A percentile compares a stretch with the other conserved stretches of the same genome.
These are phyloP conservation scores for Gallinago nigripennis DNA, from an alignment of 2,797 vertebrate genomes.

Conservation along the genomic window DNA sequence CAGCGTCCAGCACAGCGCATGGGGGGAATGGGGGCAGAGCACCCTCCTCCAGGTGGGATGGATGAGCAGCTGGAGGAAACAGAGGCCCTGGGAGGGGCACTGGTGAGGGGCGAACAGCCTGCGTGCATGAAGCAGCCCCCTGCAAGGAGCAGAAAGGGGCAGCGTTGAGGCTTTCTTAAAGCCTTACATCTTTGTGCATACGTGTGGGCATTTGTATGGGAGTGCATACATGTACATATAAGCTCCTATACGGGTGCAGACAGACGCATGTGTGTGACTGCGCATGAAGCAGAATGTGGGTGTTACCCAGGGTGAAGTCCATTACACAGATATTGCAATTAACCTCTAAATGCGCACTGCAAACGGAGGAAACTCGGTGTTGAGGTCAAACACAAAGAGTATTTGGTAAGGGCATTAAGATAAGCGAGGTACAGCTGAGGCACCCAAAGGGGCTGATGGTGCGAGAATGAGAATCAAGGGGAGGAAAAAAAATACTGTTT, in stretches of 20 bases:
- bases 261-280: fast-evolving
- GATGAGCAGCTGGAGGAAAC: not conserved
- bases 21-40: not conserved
- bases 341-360: not conserved
- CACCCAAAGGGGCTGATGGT: not conserved
- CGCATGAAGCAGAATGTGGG: not conserved
- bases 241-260: fast-evolving
- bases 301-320: not conserved
- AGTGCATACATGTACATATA: fast-evolving
- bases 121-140: fast-evolving
- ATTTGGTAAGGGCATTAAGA: not conserved
- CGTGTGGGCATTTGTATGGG: fast-evolving
- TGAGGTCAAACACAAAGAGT: not conserved
- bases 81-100: not conserved
- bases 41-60: fast-evolving
- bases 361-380: not conserved
- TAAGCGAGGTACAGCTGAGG: not conserved
- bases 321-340: not conserved
- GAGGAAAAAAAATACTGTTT: not conserved
- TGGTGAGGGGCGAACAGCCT: not conserved
- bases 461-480: not conserved
- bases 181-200: fast-evolving
- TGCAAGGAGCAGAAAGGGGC: not conserved
- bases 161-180: not conserved
- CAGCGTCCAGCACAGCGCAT: fast-evolving